These are phyloP conservation scores for Cricetomys ansorgei DNA, from an alignment of 2,113 vertebrate genomes.

Conservation along the genomic window DNA sequence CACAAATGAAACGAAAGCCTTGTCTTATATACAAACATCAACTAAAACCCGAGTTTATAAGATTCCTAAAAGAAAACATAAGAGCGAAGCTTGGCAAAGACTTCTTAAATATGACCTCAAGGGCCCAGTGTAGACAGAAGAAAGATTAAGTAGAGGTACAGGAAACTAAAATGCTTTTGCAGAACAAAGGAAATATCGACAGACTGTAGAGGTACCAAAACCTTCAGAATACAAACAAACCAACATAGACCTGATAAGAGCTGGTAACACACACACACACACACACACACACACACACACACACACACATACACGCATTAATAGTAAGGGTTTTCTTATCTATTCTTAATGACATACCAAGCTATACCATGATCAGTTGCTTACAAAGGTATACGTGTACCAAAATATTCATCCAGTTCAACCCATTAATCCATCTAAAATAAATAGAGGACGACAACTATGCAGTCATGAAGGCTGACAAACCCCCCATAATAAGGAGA, in stretches of 20 bases:
- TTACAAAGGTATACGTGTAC: not conserved
- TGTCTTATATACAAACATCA: too few relatives aligned
- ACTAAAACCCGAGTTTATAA: too few relatives aligned
- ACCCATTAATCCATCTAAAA: too few relatives aligned
- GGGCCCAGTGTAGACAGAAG: not conserved
- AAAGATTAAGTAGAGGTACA: not conserved
- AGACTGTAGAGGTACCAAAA: not conserved
- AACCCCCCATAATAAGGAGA: not conserved
- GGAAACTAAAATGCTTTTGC: not conserved
- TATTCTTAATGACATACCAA: not conserved
- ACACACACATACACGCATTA: not conserved
- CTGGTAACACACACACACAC: not conserved
- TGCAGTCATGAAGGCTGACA: not conserved
- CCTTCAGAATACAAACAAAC: not conserved
- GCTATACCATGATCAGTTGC: not conserved
- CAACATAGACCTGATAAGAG: not conserved
- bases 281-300: not conserved
- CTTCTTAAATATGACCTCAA: not conserved
- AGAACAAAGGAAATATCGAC: not conserved
- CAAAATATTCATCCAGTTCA: not conserved
- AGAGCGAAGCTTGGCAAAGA: not conserved
- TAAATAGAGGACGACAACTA: not conserved
- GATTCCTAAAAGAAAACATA: too few relatives aligned
- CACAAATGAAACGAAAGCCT: not conserved
- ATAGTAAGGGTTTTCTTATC: not conserved